These are phyloP conservation scores for Odontomachus brunneus DNA, from an alignment of 1,140 invertebrate species.

Conservation along the genomic window DNA sequence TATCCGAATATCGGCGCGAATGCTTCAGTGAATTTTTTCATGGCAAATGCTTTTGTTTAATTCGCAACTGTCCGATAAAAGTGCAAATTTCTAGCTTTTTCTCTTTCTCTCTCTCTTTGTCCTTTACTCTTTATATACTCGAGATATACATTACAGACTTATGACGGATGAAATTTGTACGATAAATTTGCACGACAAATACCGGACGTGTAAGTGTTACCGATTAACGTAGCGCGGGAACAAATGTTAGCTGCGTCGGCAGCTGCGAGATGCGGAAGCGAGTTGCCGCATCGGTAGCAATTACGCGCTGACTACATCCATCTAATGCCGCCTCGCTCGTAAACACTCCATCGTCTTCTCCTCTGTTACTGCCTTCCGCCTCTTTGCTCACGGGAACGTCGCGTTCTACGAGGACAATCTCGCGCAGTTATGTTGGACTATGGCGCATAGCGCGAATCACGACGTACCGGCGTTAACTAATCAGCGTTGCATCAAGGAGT, in stretches of 20 bases:
- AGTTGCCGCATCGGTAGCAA: constrained; percentile 72
- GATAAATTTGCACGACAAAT: constrained; percentile 6
- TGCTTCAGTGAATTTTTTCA: too few species aligned
- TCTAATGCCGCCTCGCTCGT: constrained; percentile 77
- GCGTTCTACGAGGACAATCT: constrained; percentile 64
- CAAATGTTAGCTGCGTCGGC: constrained; percentile 54
- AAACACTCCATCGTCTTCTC: constrained; percentile 77
- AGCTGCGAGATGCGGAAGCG: constrained; percentile 66
- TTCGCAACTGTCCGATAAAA: not conserved
- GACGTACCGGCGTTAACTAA: constrained; percentile 22
- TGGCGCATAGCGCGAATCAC: constrained; percentile 54
- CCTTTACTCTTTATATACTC: too few species aligned
- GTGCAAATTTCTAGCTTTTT: not conserved
- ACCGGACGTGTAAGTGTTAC: not conserved
- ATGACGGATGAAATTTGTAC: not conserved
- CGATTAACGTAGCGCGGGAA: too few species aligned
- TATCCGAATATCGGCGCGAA: not conserved
- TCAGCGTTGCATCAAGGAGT: not conserved
- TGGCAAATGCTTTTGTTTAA: not conserved
- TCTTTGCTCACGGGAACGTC: constrained; percentile 61
- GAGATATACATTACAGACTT: not conserved
- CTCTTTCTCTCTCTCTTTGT: not conserved
- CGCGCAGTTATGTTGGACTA: constrained; percentile 58
- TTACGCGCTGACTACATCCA: constrained; percentile 79
- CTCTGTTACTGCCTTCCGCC: constrained; percentile 65